Conservation (phyloP, 1,140 invertebrate species). For the Plectus sambesii region DNA sequence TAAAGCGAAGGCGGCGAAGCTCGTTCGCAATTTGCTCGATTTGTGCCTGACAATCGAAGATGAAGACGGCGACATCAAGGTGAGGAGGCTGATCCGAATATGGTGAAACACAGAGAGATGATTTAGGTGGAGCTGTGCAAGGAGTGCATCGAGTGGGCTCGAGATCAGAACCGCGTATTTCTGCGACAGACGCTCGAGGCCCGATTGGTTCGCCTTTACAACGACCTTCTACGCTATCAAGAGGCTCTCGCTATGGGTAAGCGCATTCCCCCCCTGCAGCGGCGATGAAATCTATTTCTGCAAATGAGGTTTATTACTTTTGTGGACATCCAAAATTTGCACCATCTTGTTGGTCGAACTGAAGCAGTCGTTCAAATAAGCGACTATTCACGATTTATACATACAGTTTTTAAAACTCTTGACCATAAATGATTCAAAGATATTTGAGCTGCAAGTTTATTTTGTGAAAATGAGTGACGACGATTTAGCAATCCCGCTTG, state of each 20-base stretch:
- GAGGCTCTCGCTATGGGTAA: constrained; percentile 34
- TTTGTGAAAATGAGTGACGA: constrained; percentile 2
- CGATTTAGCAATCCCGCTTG: constrained; percentile 58
- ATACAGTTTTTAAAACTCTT: constrained; percentile 1
- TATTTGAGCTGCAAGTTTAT: too few species aligned
- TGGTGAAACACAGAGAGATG: constrained; percentile 21
- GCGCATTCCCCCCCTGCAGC: too few species aligned
- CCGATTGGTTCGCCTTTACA: constrained; percentile 37
- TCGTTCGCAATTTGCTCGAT: constrained; percentile 88
- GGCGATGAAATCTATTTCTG: too few species aligned
- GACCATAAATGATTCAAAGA: too few species aligned
- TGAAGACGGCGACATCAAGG: constrained; percentile 55
- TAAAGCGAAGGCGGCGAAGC: constrained; percentile 96
- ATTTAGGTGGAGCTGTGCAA: constrained; percentile 56
- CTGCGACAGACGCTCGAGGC: constrained; percentile 82
- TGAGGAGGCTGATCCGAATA: too few species aligned
- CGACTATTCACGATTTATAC: constrained; percentile 11
- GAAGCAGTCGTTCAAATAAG: too few species aligned
- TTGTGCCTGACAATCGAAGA: constrained; percentile 76
- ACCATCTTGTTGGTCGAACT: too few species aligned
- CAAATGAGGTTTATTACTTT: neutral
- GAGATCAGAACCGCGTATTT: constrained; percentile 90
- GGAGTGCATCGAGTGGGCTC: constrained; percentile 99
- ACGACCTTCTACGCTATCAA: constrained; percentile 32
- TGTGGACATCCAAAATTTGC: neutral